phyloP scores from a whole-genome alignment of 2,888 invertebrate genomes.

The Drepanosiphum platanoidis region DNA sequence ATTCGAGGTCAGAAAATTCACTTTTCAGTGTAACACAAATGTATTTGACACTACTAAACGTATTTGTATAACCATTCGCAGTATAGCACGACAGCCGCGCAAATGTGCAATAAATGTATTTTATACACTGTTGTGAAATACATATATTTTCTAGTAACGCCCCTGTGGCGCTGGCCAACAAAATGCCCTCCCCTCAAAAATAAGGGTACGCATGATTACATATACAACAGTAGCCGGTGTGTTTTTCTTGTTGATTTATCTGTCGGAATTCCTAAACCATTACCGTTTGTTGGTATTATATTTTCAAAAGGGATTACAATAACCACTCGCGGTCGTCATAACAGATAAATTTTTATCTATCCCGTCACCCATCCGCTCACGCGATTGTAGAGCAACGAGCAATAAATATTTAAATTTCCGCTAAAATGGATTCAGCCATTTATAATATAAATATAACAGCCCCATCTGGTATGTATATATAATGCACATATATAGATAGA shows the following conservation, averaged over 20 bases:
- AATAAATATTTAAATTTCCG: conserved; percentile 56
- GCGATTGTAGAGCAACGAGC: neutral
- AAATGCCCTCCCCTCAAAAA: conserved; percentile 45
- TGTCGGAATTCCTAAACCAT: conserved; percentile 58
- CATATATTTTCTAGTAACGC: conserved; percentile 55
- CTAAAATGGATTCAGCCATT: conserved; percentile 39
- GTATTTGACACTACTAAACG: neutral
- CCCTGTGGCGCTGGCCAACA: conserved; percentile 24
- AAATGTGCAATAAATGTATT: conserved; percentile 48
- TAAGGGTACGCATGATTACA: neutral
- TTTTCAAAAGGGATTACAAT: conserved; percentile 62
- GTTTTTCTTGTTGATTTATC: conserved; percentile 61
- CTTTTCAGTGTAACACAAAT: neutral
- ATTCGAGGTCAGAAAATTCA: neutral
- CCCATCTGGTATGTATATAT: neutral
- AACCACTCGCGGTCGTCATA: conserved; percentile 37
- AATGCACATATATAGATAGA: conserved; percentile 1
- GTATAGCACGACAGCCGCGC: neutral
- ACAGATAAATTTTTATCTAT: conserved; percentile 56
- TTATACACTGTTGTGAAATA: conserved; percentile 18
- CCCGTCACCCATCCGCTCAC: neutral
- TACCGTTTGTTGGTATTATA: conserved; percentile 56
- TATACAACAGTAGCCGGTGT: neutral
- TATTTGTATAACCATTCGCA: neutral
- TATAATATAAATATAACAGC: conserved; percentile 6